These are phyloP conservation scores for Ennomos erosarius DNA, from an alignment of 2,888 invertebrate genomes.

Conservation along the genomic window DNA sequence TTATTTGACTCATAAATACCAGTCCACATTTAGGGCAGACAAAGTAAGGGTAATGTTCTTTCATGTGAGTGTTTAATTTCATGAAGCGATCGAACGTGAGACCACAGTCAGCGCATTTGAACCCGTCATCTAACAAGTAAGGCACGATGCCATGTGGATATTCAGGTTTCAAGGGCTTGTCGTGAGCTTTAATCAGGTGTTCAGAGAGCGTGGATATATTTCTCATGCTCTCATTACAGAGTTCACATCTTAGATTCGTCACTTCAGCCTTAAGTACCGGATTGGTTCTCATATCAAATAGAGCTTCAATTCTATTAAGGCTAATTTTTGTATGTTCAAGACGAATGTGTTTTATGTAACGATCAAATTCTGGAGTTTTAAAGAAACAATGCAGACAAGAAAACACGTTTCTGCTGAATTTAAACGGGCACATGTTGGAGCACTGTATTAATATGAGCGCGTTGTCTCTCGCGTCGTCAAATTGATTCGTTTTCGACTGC, in stretches of 20 bases:
- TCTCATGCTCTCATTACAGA: slow-evolving; percentile 53
- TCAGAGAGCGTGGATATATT: slow-evolving; percentile 57
- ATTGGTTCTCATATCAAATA: not conserved
- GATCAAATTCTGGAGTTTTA: slow-evolving; percentile 8
- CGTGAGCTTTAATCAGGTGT: slow-evolving; percentile 50
- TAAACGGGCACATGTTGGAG: slow-evolving; percentile 57
- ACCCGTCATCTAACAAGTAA: slow-evolving; percentile 57
- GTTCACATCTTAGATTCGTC: slow-evolving; percentile 59
- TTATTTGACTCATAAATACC: not conserved
- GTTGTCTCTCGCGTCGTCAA: no score
- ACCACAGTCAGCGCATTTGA: slow-evolving; percentile 61
- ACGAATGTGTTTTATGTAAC: not conserved
- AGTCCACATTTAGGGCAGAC: slow-evolving; percentile 15
- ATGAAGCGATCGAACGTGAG: slow-evolving; percentile 64
- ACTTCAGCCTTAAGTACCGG: slow-evolving; percentile 67
- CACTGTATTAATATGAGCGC: no score
- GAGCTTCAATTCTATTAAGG: not conserved
- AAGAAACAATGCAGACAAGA: slow-evolving; percentile 64
- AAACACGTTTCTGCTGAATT: slow-evolving; percentile 68
- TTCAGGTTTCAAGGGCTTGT: slow-evolving; percentile 39
- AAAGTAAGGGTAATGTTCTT: slow-evolving; percentile 13
- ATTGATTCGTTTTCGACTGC: no score
- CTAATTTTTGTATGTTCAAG: not conserved
- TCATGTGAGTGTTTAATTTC: slow-evolving; percentile 65
- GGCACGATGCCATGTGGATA: slow-evolving; percentile 59